Evolutionary conservation across 1,140 invertebrate species (phyloP), one percentile per base, ranked within the genome.

Genomic region (Zelostemma sp.): DNA sequence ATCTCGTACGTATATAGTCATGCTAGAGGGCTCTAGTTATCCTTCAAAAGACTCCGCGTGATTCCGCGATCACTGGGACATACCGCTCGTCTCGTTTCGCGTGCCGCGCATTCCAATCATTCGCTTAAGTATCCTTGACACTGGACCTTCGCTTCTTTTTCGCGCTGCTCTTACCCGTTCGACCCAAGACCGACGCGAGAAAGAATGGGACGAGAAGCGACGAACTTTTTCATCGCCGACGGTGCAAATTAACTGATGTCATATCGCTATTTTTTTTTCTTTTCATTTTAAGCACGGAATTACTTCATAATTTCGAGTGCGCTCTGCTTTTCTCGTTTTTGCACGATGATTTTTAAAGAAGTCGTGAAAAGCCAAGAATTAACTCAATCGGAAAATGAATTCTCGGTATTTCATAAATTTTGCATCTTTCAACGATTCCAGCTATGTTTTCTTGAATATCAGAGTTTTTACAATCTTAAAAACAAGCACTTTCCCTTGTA

Each of bases 41-140:
- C 62, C 62, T 66, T 71, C 68, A 71, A 71, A 71, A 62, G 68
- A 62, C 53, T 71, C 58, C 62, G 59, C 62, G 48, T 71, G 58
- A 66, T 71, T 62, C 58, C 38, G 68, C 68, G 62, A 71, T 71
- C 68, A 71, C 62, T 71, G 40, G 68, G 68, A 71, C 68, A 71
- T 71, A 63, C 68, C 59, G 58, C 59, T 72, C 68, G 68, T 71
- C 47, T 71, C 55, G 25, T 49, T 59, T 63, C 63, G 63, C 63
- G 59, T 71, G 63, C 68, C 65, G 46, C 25, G 18, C 68, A 71
- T 71, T 71, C 68, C 68, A 40, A 71, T 71, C 68, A 71, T 71
- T 71, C 68, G 61, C 63, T 62, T 25, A 49, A 49, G 50, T 64
- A 72, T 72, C 63, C 63, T 72, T 67, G 63, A 72, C 68, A 72